Conservation (phyloP, 1,140 invertebrate genomes). For the Physella acuta region DNA sequence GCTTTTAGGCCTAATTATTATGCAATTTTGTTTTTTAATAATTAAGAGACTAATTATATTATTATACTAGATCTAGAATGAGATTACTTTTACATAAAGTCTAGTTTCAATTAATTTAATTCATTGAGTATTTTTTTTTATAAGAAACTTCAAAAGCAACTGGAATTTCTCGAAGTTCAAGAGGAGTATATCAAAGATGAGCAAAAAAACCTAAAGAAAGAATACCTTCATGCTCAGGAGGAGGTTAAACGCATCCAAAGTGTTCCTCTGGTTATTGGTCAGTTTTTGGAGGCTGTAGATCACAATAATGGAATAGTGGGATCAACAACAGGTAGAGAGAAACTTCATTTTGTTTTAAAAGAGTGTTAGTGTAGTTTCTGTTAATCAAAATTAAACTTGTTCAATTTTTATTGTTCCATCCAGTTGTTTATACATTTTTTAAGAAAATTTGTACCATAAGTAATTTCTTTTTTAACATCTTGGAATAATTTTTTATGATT, state of each 20-base stretch:
- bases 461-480: too few species aligned
- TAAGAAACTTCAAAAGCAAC: constrained; percentile 89
- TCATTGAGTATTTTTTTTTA: too few species aligned
- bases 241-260: constrained; percentile 96
- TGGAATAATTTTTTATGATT: too few species aligned
- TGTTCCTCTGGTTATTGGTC: constrained; percentile 95
- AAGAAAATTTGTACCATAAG: too few species aligned
- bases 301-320: constrained; percentile 95
- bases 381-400: too few species aligned
- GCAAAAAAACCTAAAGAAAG: constrained; percentile 95
- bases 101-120: too few species aligned
- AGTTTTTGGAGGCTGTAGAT: constrained; percentile 96
- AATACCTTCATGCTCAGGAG: constrained; percentile 96
- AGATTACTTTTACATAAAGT: too few species aligned
- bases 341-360: too few species aligned
- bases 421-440: too few species aligned
- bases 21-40: not conserved
- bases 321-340: constrained; percentile 70
- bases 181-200: constrained; percentile 99
- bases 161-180: constrained; percentile 96
- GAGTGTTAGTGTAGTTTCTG: too few species aligned
- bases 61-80: not conserved
- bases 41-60: not conserved
- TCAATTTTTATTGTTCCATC: too few species aligned
- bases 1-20: too few species aligned